Percentiles rank a stretch among this genome's conserved stretches.
Evolutionary conservation across 2,797 vertebrate genomes (phyloP).

Genomic region (Mormyrus proboscirostris): DNA sequence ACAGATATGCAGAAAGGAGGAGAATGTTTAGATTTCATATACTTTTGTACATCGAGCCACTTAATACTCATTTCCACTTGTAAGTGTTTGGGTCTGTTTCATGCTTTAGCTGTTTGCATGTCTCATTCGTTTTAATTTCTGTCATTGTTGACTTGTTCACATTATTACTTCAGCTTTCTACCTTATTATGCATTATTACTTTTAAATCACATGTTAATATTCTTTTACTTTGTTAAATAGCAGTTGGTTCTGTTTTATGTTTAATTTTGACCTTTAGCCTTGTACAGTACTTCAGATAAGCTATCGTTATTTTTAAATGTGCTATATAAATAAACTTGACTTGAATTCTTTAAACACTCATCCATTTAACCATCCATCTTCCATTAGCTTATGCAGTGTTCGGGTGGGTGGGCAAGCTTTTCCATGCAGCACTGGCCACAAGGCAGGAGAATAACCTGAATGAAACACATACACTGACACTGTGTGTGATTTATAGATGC

Average conservation of each 20-base stretch:
- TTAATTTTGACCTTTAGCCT: neutral
- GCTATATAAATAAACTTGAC: neutral
- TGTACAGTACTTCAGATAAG: neutral
- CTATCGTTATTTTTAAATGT: neutral
- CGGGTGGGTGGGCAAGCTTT: neutral
- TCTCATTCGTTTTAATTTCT: neutral
- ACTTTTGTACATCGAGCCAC: neutral
- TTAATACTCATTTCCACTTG: neutral
- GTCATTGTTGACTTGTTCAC: neutral
- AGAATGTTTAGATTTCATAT: neutral
- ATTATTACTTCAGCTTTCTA: neutral
- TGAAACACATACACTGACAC: neutral
- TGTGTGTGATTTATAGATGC: neutral
- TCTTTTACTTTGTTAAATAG: neutral
- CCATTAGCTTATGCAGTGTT: neutral
- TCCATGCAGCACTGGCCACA: neutral
- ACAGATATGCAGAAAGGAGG: neutral
- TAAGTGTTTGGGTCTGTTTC: neutral
- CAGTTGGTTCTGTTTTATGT: neutral
- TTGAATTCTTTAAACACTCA: neutral
- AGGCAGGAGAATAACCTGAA: neutral
- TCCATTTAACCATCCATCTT: neutral
- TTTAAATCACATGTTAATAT: neutral
- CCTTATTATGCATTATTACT: neutral
- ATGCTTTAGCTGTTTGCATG: neutral